Evolutionary conservation across 2,888 invertebrate species (phyloP).

Genomic region (Punctoribates punctum): DNA sequence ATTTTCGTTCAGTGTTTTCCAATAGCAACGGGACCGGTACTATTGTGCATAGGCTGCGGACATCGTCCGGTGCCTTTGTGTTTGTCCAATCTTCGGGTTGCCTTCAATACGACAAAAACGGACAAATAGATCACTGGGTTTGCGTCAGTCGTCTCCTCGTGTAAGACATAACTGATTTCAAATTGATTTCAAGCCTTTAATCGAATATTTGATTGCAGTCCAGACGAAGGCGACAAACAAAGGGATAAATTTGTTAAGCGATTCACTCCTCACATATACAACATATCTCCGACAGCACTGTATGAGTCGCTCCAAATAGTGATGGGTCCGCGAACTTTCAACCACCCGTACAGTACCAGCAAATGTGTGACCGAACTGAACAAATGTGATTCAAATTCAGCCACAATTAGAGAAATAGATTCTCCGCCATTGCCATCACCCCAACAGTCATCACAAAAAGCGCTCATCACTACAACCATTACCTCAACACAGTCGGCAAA

Average conservation of each 20-base stretch:
- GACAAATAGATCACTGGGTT: slow-evolving; percentile 44
- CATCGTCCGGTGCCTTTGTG: slow-evolving; percentile 77
- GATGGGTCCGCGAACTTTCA: slow-evolving; percentile 49
- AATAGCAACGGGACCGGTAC: slow-evolving; percentile 64
- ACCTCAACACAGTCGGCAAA: neutral
- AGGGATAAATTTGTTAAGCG: slow-evolving; percentile 60
- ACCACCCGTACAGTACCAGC: neutral
- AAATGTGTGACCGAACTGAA: neutral
- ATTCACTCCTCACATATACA: slow-evolving; percentile 45
- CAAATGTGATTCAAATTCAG: neutral
- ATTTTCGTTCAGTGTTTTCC: slow-evolving; percentile 44
- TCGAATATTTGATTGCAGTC: slow-evolving; percentile 54
- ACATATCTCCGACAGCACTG: slow-evolving; percentile 31
- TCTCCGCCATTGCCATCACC: slow-evolving; percentile 2
- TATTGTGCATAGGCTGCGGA: slow-evolving; percentile 78
- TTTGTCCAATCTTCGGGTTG: slow-evolving; percentile 78
- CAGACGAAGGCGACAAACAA: slow-evolving; percentile 68
- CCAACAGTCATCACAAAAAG: neutral
- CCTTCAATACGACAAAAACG: slow-evolving; percentile 69
- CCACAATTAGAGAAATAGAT: neutral
- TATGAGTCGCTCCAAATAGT: slow-evolving; percentile 37
- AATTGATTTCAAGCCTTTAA: neutral
- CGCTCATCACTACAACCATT: neutral
- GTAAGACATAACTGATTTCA: slow-evolving; percentile 29
- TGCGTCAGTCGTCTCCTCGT: slow-evolving; percentile 45